Evolutionary conservation across 2,797 vertebrate species (phyloP), one percentile per base, ranked within the genome.

Genomic region (Masticophis lateralis): DNA sequence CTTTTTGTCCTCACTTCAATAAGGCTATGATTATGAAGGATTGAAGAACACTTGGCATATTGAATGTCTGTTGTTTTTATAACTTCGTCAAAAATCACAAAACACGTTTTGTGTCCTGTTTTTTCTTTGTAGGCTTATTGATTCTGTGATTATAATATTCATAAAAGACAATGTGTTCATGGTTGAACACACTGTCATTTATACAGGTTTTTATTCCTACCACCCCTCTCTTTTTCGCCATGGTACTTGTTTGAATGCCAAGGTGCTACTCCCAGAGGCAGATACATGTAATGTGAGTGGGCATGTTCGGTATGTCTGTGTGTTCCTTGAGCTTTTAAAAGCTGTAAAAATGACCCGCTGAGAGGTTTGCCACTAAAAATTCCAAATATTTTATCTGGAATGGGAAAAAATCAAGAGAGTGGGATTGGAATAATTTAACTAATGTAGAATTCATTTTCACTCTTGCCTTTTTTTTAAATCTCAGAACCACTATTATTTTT

Each of bases 1-100:
- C 98, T 99, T 99, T 99, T 99, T 99, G 99, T 99, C 98, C 98
- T 99, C 98, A 98, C 98, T 99, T 99, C 99, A 99, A 99, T 99
- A 99, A 99, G 98, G 98, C 98, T 98, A 98, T 99, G 99, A 99
- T 99, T 99, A 99, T 99, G 99, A 99, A 99, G 99, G 99, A 99
- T 99, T 99, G 98, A 99, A 99, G 99, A 99, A 98, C 98, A 99
- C 98, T 99, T 98, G 98, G 98, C 98, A 99, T 98, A 99, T 99
- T 99, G 98, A 99, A 98, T 99, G 99, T 99, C 99, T 99, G 99
- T 99, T 99, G 99, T 99, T 99, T 99, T 98, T 98, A 98, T 99
- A 98, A 99, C 98, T 99, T 98, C 98, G 98, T 99, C 98, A 98
- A 98, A 98, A 99, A 99, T 99, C 99, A 99, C 99, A 99, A 99